Percentiles rank a stretch among this genome's conserved stretches.
Evolutionary conservation across 2,888 invertebrate genomes (phyloP).

Genomic region (Zaprionus obscuricornis): DNA sequence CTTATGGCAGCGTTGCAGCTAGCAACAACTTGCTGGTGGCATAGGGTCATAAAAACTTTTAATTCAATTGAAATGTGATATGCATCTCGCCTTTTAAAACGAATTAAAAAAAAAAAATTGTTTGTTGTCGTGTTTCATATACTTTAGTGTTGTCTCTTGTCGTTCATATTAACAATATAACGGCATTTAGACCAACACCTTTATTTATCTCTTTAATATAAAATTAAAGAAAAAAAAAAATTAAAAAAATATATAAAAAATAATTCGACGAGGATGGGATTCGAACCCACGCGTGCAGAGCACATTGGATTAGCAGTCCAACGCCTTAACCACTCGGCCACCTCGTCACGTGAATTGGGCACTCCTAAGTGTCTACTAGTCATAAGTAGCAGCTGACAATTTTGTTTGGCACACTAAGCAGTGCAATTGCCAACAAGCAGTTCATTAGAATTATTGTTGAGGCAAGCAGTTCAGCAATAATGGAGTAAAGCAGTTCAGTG

Average conservation of each 20-base stretch:
- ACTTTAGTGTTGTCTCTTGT: too few relatives aligned
- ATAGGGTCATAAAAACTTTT: constrained; percentile 49
- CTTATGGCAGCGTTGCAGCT: constrained; percentile 21
- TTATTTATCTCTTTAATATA: neutral
- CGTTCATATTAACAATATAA: too few relatives aligned
- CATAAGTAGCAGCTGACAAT: neutral
- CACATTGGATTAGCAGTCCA: constrained; percentile 93
- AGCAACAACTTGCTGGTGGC: neutral
- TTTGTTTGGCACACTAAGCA: too few relatives aligned
- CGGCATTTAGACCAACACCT: neutral
- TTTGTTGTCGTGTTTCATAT: too few relatives aligned
- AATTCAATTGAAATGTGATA: constrained; percentile 68
- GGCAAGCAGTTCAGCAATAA: neutral
- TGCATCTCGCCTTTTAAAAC: constrained; percentile 48
- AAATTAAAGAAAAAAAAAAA: neutral
- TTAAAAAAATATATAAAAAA: constrained; percentile 37
- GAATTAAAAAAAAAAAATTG: constrained; percentile 18
- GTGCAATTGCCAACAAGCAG: neutral
- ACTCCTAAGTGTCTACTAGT: constrained; percentile 9
- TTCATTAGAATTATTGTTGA: too few relatives aligned
- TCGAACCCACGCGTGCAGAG: constrained; percentile 93
- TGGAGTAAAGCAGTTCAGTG: constrained; percentile 23
- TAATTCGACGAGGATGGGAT: constrained; percentile 89
- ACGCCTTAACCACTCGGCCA: too few relatives aligned
- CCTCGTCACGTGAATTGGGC: constrained; percentile 83